Base-by-base conservation (phyloP, 2,113 vertebrate genomes). In the Argyrosomus japonicus region DNA sequence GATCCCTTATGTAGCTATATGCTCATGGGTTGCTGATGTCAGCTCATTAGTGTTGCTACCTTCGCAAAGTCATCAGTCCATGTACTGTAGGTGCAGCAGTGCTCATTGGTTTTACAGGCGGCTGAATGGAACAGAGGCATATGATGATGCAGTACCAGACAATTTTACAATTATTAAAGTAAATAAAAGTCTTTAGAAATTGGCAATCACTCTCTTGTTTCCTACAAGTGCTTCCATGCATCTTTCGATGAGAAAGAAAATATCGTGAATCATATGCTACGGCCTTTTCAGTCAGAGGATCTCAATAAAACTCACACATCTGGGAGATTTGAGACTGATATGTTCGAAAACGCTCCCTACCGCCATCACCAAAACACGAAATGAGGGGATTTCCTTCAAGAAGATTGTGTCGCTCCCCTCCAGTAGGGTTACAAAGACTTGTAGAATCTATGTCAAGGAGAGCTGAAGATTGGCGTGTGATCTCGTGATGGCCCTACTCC, bases 11-110 rank as follows among this genome's bases (percentile, higher is more conserved):
- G 78, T 70, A 36, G 80, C 73, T 81, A 9, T 73, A 72, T 80
- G 75, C 88, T 87, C 78, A 89, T 82, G 75, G 77, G 83, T 83
- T 68, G 92, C 89, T 89, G 89, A 94, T 88, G 85, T 92, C 87
- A 87, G 89, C 90, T 92, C 82, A 89, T 91, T 91, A 92, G 90
- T 57, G 75, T 60, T 2, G 15, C 60, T 79, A 81, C 82, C 72
- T 83, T 87, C 36, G 82, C 86, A 82, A 89, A 89, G 83, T 89
- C 86, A 87, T 88, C 82, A 83, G 83, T 79, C 73, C 69, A 74
- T 81, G 65, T n/a, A n/a, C n/a, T n/a, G n/a, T 74, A 70, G 65
- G 69, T 54, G 53, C 75, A 86, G 73, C 50, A 12, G 62, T 36
- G 75, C 75, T 82, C 36, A 25, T 17, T 68, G 76, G 68, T 75